Conservation (phyloP, 2,113 vertebrate species). For the Corynorhinus townsendii region DNA sequence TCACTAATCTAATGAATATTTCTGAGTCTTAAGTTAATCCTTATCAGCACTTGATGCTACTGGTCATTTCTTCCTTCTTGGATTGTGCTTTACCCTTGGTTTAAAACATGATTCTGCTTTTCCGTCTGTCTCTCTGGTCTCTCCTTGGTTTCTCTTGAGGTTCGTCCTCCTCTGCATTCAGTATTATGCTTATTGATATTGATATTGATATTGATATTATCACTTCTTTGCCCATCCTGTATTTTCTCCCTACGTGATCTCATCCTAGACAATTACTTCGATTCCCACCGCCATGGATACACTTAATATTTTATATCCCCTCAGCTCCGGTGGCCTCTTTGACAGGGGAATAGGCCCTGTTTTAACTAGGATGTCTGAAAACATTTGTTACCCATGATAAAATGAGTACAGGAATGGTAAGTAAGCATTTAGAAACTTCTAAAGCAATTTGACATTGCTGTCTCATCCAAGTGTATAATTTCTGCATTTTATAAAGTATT, state of each 20-base stretch:
- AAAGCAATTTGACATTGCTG: too few species aligned
- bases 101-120: not conserved
- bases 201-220: too few species aligned
- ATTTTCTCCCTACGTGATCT: not conserved
- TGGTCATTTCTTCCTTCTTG: not conserved
- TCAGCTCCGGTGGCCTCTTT: not conserved
- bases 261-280: not conserved
- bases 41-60: not conserved
- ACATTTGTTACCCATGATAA: too few species aligned
- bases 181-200: not conserved
- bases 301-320: not conserved
- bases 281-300: not conserved
- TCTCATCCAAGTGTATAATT: too few species aligned
- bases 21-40: not conserved
- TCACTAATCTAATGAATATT: not conserved
- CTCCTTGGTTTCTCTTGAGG: not conserved
- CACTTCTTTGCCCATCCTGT: too few species aligned
- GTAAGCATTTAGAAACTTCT: too few species aligned
- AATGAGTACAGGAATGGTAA: too few species aligned
- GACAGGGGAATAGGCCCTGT: too few species aligned
- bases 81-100: not conserved
- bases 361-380: not conserved
- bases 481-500: not conserved
- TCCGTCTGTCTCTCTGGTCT: not conserved
- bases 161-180: not conserved